Evolutionary conservation across 2,113 vertebrate genomes (phyloP), one percentile per base, ranked within the genome.

Genomic region (Myotis lucifugus): DNA sequence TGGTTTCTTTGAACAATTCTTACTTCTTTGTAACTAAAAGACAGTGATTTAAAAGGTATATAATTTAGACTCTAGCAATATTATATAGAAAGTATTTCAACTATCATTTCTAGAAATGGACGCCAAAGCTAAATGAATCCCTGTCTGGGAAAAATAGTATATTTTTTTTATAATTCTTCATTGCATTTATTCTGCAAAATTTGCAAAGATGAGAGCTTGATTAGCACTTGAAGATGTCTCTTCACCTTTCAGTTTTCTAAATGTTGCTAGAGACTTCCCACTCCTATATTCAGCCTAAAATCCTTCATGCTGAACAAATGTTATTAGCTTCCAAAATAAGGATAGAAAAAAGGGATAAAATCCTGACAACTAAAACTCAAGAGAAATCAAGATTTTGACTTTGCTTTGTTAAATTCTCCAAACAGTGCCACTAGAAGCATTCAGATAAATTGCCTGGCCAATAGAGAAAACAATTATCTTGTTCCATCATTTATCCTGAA

Each of bases 41-140:
- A 72, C 42, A 77, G 42, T 73, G 46, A 88, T 90, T 91, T 77
- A 37, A 77, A 90, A 90, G 93, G 69, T 29, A 72, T 32, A 10
- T 81, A 90, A 96, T 96, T 95, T 92, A 93, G 50, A 46, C 34
- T 90, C 54, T 88, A 83, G 64, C n/a, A 78, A 88, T 92, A 95
- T 76, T 67, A 86, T 14, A 59, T 23, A 87, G 56, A 64, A 42
- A 67, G 5, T 69, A 84, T 86, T 95, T 91, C 27, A 87, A 91
- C 32, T 46, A 42, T 88, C 9, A 37, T 66, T 90, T 94, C 77
- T 95, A 77, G 90, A 90, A 85, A 90, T 66, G 72, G 48, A 77
- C 23, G 11, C 17, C 8, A 64, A 72, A 95, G 66, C 11, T 81
- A 37, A 95, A 87, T 48, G 48, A 83, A 34, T 42, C 32, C 56